phyloP scores from a whole-genome alignment of 2,113 vertebrate genomes.

The Ahaetulla prasina region DNA sequence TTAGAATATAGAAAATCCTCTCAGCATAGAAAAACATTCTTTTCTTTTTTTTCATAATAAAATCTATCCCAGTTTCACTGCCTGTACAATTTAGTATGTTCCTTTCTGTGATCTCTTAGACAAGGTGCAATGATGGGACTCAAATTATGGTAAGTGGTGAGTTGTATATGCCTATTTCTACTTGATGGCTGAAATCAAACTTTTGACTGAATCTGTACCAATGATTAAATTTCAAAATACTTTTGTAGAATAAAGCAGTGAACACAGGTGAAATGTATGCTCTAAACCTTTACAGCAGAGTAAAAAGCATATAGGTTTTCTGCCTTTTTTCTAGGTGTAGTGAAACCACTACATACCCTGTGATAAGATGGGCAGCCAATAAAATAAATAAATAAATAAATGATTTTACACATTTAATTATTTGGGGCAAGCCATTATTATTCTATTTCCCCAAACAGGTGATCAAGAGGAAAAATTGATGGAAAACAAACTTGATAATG shows the following conservation, averaged over 20 bases:
- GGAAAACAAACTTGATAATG: background rate
- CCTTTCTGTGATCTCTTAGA: background rate
- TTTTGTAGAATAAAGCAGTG: conserved; percentile 4
- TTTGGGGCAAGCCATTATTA: background rate
- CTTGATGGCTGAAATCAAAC: background rate
- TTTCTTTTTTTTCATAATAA: background rate
- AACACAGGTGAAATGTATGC: background rate
- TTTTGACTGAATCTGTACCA: background rate
- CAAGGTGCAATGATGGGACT: background rate
- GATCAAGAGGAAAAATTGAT: background rate
- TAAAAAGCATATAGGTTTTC: background rate
- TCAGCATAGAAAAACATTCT: background rate
- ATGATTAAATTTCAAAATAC: background rate
- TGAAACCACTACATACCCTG: background rate
- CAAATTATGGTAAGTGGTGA: background rate
- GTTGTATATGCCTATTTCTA: background rate
- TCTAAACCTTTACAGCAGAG: background rate
- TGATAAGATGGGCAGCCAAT: too few relatives aligned
- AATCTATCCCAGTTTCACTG: background rate
- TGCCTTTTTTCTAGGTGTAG: background rate
- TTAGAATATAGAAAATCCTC: background rate
- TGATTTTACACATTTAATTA: background rate
- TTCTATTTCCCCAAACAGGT: background rate
- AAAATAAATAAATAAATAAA: too few relatives aligned
- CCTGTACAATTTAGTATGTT: background rate